A percentile compares a stretch with the other conserved stretches of the same genome.
phyloP scores from a whole-genome alignment of 2,888 invertebrate genomes.

The Coenonympha arcania region DNA sequence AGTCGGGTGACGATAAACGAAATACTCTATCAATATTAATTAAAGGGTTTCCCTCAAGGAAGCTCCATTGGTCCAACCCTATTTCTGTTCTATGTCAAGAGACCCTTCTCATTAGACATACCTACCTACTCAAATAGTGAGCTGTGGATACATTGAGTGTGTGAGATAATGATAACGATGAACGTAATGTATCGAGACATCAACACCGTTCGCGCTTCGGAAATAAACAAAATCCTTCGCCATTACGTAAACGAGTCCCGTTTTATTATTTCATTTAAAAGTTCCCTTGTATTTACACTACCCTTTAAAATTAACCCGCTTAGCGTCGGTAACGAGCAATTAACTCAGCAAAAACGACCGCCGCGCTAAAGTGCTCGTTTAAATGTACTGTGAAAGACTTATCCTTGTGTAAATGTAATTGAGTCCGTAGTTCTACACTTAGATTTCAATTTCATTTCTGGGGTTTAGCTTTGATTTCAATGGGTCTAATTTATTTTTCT shows the following conservation, averaged over 20 bases:
- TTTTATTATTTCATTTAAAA: conserved; percentile 19
- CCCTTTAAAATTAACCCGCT: conserved; percentile 25
- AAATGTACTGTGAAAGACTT: conserved; percentile 26
- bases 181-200: not conserved
- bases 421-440: conserved; percentile 18
- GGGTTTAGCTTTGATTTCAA: conserved; percentile 1
- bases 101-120: too few relatives aligned
- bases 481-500: not conserved
- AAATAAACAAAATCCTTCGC: conserved; percentile 4
- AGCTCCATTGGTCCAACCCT: too few relatives aligned
- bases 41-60: too few relatives aligned
- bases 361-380: conserved; percentile 23
- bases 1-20: too few relatives aligned
- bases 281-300: conserved; percentile 20
- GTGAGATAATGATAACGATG: too few relatives aligned
- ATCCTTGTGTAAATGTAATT: conserved; percentile 23
- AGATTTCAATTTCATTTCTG: conserved; percentile 15
- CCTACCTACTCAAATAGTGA: too few relatives aligned
- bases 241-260: conserved; percentile 6
- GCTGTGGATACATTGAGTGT: too few relatives aligned
- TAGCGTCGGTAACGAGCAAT: conserved; percentile 25
- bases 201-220: not conserved
- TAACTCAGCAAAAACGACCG: conserved; percentile 25
- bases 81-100: too few relatives aligned
- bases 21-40: too few relatives aligned